Evolutionary conservation across 2,888 invertebrate species (phyloP).

Genomic region (Ophion costatus): DNA sequence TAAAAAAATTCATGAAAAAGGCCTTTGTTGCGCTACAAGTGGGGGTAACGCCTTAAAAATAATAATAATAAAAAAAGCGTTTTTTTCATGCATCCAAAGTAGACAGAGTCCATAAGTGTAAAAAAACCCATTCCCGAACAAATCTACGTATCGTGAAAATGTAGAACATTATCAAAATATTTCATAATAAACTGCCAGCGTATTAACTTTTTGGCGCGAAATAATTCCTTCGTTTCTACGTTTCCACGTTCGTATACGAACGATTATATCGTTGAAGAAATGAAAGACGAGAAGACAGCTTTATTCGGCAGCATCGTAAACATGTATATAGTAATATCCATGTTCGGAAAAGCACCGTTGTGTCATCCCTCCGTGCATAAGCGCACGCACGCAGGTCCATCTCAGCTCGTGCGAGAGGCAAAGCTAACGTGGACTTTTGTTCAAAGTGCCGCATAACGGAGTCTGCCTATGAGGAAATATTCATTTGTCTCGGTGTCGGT

Average conservation of each 20-base stretch:
- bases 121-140: not conserved
- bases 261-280: not conserved
- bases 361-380: not conserved
- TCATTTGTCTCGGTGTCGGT: slow-evolving; percentile 37
- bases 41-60: too few relatives aligned
- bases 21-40: too few relatives aligned
- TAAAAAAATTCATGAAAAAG: too few relatives aligned
- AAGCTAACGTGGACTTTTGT: slow-evolving; percentile 45
- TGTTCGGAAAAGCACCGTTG: not conserved
- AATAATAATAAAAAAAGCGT: too few relatives aligned
- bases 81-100: too few relatives aligned
- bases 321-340: not conserved
- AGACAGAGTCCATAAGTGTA: too few relatives aligned
- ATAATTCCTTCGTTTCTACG: not conserved
- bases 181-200: not conserved
- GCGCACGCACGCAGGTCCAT: slow-evolving; percentile 2
- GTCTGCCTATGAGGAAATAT: slow-evolving; percentile 57
- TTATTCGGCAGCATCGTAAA: not conserved
- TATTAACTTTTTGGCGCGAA: not conserved
- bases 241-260: not conserved
- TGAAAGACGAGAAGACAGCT: not conserved
- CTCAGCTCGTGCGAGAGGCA: slow-evolving; percentile 2
- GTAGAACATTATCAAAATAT: not conserved
- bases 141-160: not conserved
- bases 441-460: slow-evolving; percentile 55